Percentiles rank a stretch among this genome's conserved stretches.
These are phyloP conservation scores for Dendrocopos noguchii DNA, from an alignment of 2,113 vertebrate species.

Conservation along the genomic window DNA sequence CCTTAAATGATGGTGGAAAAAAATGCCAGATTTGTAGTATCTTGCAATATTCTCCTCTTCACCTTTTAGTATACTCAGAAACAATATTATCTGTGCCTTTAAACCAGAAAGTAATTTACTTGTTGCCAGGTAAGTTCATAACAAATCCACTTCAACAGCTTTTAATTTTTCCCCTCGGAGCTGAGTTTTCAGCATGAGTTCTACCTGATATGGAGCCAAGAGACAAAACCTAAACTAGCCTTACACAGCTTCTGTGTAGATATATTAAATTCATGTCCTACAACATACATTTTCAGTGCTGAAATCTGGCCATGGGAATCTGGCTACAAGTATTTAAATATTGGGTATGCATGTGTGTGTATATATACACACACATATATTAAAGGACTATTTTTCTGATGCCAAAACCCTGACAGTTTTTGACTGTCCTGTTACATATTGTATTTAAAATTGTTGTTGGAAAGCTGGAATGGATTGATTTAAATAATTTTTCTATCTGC, in stretches of 20 bases:
- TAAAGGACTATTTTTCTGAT: background rate
- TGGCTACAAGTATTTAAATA: background rate
- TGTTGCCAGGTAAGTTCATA: slow-evolving; percentile 46
- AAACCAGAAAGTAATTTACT: slow-evolving; percentile 38
- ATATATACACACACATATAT: background rate
- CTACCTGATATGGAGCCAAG: background rate
- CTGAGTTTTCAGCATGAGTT: background rate
- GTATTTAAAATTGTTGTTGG: background rate
- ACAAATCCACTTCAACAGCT: slow-evolving; percentile 19
- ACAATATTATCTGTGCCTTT: background rate
- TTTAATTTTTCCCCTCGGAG: background rate
- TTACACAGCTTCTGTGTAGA: background rate
- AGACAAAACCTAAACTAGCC: background rate
- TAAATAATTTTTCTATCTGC: background rate
- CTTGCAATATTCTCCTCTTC: background rate
- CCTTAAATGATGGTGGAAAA: slow-evolving; percentile 3
- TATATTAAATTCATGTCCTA: background rate
- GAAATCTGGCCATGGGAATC: background rate
- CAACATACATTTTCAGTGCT: background rate
- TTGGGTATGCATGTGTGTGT: background rate
- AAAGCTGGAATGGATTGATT: background rate
- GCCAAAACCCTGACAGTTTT: background rate
- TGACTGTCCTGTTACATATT: background rate
- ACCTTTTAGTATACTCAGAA: background rate
- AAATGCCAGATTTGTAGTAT: slow-evolving; percentile 1